Percentiles rank a stretch among this genome's conserved stretches.
Evolutionary conservation across 2,113 vertebrate genomes (phyloP).

Genomic region (Halcyon senegalensis): DNA sequence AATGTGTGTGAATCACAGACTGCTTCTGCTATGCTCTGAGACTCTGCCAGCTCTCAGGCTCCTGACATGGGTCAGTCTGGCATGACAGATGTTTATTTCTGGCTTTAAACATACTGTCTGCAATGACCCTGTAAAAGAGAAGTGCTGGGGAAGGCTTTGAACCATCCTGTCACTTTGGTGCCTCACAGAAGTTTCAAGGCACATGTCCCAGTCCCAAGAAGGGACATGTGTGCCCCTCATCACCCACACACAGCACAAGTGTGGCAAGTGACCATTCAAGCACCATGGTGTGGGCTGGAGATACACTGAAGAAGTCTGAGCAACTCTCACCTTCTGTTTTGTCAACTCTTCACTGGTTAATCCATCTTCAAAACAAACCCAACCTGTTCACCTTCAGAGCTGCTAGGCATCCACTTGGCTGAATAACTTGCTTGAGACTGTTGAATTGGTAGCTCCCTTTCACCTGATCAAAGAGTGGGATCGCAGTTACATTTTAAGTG

Average conservation of each 20-base stretch:
- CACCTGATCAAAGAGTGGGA: neutral
- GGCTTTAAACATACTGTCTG: neutral
- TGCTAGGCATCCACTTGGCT: neutral
- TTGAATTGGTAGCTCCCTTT: neutral
- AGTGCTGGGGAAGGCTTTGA: neutral
- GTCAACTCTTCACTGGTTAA: neutral
- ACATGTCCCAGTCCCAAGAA: neutral
- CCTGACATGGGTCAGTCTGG: neutral
- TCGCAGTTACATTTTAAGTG: neutral
- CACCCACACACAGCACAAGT: neutral
- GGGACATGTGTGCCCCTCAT: neutral
- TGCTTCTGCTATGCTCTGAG: neutral
- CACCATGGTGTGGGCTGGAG: rapidly evolving
- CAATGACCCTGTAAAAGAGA: neutral
- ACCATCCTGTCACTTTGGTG: neutral
- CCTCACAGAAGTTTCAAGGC: neutral
- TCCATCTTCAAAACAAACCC: neutral
- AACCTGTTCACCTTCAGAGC: neutral
- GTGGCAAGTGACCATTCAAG: neutral
- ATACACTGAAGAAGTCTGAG: neutral
- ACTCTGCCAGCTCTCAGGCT: neutral
- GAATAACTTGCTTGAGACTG: neutral
- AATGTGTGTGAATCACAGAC: neutral
- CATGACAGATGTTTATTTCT: neutral
- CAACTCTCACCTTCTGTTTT: neutral